Conservation (phyloP, 2,888 invertebrate species). For the Odontomyia ornata region DNA sequence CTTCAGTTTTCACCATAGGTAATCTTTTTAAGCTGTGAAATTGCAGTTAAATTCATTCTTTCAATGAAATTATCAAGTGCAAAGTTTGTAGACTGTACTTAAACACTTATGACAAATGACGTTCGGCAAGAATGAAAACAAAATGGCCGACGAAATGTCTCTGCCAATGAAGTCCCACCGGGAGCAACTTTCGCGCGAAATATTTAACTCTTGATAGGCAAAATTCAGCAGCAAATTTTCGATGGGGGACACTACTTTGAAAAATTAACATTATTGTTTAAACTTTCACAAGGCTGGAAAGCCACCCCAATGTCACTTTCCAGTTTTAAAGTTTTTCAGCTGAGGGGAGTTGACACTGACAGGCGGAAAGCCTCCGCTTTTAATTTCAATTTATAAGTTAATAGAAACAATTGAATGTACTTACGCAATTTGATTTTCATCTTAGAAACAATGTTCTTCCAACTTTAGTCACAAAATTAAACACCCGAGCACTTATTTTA, state of each 20-base stretch:
- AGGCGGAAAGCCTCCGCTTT: neutral
- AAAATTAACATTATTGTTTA: too few species aligned
- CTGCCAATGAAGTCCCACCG: neutral
- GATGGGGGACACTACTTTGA: neutral
- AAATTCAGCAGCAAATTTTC: neutral
- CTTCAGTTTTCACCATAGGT: neutral
- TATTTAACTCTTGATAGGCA: neutral
- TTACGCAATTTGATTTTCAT: conserved; percentile 46
- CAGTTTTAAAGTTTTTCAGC: conserved; percentile 19
- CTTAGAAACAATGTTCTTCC: conserved; percentile 13
- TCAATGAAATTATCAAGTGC: neutral
- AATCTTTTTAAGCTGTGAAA: too few species aligned
- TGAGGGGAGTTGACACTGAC: too few species aligned
- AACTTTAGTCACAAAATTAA: neutral
- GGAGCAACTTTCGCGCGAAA: conserved; percentile 2
- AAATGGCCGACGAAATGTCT: conserved; percentile 17
- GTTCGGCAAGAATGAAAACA: conserved; percentile 17
- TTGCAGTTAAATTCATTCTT: too few species aligned
- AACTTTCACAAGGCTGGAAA: neutral
- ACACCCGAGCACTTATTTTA: too few species aligned
- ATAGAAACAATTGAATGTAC: conserved; percentile 9
- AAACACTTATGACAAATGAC: conserved; percentile 16
- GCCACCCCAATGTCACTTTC: conserved; percentile 7
- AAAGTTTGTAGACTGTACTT: conserved; percentile 24
- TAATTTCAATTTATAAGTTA: neutral